Percentiles rank a stretch among this genome's conserved stretches.
Conservation (phyloP, 2,797 vertebrate species). For the Poecilia velifera region DNA sequence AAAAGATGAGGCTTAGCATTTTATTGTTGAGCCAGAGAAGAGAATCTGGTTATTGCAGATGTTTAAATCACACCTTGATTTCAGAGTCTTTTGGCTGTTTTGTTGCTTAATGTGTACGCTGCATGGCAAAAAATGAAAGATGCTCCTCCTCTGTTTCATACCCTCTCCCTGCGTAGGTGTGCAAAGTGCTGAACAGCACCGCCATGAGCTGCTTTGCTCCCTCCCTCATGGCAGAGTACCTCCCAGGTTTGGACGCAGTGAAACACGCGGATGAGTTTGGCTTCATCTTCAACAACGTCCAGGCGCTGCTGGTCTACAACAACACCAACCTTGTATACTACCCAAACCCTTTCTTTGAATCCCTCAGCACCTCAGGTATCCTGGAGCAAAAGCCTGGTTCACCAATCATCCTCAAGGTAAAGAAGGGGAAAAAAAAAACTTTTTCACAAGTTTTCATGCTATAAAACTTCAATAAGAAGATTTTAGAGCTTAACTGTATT, state of each 20-base stretch:
- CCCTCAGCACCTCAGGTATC: slow-evolving; percentile 88
- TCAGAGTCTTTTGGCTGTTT: slow-evolving; percentile 20
- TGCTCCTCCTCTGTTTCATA: not conserved
- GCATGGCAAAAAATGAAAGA: slow-evolving; percentile 4
- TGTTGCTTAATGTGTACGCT: slow-evolving; percentile 14
- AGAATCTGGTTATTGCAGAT: slow-evolving; percentile 21
- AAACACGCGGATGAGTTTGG: slow-evolving; percentile 96
- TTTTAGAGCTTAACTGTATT: not conserved
- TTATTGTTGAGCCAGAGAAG: slow-evolving; percentile 4
- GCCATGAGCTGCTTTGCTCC: slow-evolving; percentile 92
- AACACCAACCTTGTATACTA: slow-evolving; percentile 98
- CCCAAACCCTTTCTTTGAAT: slow-evolving; percentile 95
- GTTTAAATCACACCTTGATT: slow-evolving; percentile 46
- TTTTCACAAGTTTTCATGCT: not conserved
- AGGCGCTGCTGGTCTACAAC: slow-evolving; percentile 93
- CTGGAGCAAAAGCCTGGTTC: slow-evolving; percentile 97
- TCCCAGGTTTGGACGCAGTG: slow-evolving; percentile 85
- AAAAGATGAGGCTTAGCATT: slow-evolving; percentile 2
- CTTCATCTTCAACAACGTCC: slow-evolving; percentile 98
- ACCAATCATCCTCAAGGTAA: slow-evolving; percentile 97
- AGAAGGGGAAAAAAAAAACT: slow-evolving; percentile 58
- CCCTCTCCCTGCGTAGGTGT: slow-evolving; percentile 80
- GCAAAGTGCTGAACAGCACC: slow-evolving; percentile 90
- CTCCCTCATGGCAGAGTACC: slow-evolving; percentile 87
- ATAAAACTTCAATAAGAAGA: not conserved